A percentile compares a stretch with the other conserved stretches of the same genome.
phyloP scores from a whole-genome alignment of 92 coral and sea anemone species.

The Actinostola sp. region DNA sequence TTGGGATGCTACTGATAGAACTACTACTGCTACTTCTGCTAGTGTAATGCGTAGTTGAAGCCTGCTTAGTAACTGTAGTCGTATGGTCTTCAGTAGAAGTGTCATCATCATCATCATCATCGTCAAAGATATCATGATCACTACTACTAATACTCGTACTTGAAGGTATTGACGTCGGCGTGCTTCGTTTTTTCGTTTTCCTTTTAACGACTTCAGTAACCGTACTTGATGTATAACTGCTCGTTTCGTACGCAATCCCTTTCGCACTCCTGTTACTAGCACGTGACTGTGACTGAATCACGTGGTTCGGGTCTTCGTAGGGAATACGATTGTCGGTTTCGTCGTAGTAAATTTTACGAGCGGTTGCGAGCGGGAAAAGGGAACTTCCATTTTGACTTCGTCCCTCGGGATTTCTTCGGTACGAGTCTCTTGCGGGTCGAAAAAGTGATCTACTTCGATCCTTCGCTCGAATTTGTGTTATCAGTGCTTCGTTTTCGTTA shows the following conservation, averaged over 20 bases:
- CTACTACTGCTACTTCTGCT: slow-evolving; percentile 12
- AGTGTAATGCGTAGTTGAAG: slow-evolving; percentile 5
- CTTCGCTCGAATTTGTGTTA: not conserved
- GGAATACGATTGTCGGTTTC: slow-evolving; percentile 48
- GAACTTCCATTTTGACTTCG: slow-evolving; percentile 61
- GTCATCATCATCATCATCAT: slow-evolving; percentile 35
- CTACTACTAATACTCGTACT: slow-evolving; percentile 27
- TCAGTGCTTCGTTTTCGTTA: not conserved
- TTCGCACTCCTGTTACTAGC: not conserved
- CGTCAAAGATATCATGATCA: slow-evolving; percentile 30
- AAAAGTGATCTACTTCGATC: slow-evolving; percentile 36
- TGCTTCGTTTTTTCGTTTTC: not conserved
- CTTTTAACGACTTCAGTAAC: slow-evolving; percentile 1
- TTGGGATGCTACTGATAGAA: slow-evolving; percentile 15
- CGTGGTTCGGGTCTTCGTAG: slow-evolving; percentile 30
- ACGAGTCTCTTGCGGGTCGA: slow-evolving; percentile 57
- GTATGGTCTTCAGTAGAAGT: slow-evolving; percentile 22
- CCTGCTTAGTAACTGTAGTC: not conserved
- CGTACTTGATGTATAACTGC: slow-evolving; percentile 13
- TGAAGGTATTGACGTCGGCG: slow-evolving; percentile 17
- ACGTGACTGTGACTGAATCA: not conserved
- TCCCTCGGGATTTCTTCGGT: slow-evolving; percentile 72
- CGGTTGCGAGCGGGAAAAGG: not conserved
- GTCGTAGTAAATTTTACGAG: slow-evolving; percentile 33
- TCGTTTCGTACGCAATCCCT: slow-evolving; percentile 21